Evolutionary conservation across 1,140 invertebrate genomes (phyloP).

Genomic region (Cyrtorhinus lividipennis): DNA sequence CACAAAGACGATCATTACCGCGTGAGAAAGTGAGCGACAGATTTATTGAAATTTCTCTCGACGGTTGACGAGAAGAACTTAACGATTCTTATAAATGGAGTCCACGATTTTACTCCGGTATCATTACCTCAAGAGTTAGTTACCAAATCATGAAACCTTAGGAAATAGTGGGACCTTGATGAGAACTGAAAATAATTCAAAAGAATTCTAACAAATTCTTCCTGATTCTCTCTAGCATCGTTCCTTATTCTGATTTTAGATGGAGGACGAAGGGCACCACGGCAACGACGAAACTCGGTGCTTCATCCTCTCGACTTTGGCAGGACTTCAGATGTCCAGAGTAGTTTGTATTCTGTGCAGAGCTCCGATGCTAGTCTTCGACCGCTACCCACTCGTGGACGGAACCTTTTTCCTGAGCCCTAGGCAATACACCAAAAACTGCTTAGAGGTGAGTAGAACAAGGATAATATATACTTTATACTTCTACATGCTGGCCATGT

Average conservation of each 20-base stretch:
- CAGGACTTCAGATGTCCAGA: constrained; percentile 63
- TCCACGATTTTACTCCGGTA: background rate
- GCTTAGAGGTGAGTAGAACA: constrained; percentile 68
- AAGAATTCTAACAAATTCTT: background rate
- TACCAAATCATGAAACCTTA: too few species aligned
- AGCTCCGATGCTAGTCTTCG: constrained; percentile 78
- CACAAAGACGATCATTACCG: too few species aligned
- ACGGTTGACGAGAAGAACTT: too few species aligned
- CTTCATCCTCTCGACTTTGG: constrained; percentile 80
- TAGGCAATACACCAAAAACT: constrained; percentile 65
- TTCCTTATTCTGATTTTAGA: constrained; percentile 37
- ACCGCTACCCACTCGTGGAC: constrained; percentile 90
- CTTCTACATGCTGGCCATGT: too few species aligned
- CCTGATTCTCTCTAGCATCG: background rate
- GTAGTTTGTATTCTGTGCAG: constrained; percentile 82
- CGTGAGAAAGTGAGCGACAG: too few species aligned
- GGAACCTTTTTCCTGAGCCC: constrained; percentile 95
- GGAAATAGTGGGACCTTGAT: too few species aligned
- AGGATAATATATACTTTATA: too few species aligned
- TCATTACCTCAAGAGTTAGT: background rate
- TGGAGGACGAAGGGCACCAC: constrained; percentile 93
- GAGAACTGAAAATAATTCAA: too few species aligned
- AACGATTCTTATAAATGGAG: too few species aligned
- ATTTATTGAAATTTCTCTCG: too few species aligned
- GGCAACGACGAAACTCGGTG: constrained; percentile 92